A percentile compares a stretch with the other conserved stretches of the same genome.
phyloP scores from a whole-genome alignment of 2,113 vertebrate species.

The Rafetus swinhoei region DNA sequence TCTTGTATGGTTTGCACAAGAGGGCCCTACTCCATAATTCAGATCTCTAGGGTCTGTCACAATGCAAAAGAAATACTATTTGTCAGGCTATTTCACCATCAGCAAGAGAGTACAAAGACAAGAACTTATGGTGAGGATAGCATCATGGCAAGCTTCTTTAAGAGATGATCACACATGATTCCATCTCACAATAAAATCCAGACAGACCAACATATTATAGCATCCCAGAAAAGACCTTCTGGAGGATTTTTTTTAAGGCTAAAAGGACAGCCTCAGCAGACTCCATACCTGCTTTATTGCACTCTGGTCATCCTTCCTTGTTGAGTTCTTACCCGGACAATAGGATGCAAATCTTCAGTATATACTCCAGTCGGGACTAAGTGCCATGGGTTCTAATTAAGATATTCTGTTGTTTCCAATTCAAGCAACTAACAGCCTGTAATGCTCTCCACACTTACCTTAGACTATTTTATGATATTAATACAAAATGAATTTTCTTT shows the following conservation, averaged over 20 bases:
- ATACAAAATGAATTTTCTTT: not conserved
- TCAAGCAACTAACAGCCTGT: not conserved
- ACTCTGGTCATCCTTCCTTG: not conserved
- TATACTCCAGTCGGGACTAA: not conserved
- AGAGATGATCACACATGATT: not conserved
- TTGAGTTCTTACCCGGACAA: not conserved
- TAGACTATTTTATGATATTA: not conserved
- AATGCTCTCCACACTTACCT: not conserved
- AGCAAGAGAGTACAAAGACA: not conserved
- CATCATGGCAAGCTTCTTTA: not conserved
- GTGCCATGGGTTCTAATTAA: not conserved
- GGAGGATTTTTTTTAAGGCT: not conserved
- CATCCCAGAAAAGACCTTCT: not conserved
- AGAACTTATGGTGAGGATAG: not conserved
- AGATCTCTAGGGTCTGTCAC: not conserved
- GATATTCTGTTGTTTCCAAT: constrained; percentile 19
- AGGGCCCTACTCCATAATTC: not conserved
- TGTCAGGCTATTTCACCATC: not conserved
- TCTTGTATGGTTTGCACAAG: not conserved
- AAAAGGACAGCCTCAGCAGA: not conserved
- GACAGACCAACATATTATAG: not conserved
- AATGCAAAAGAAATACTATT: not conserved
- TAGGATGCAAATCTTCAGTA: not conserved
- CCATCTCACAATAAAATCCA: not conserved
- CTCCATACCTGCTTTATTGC: not conserved